Conservation (phyloP, 2,888 invertebrate species). For the Drosophila meridionalis region DNA sequence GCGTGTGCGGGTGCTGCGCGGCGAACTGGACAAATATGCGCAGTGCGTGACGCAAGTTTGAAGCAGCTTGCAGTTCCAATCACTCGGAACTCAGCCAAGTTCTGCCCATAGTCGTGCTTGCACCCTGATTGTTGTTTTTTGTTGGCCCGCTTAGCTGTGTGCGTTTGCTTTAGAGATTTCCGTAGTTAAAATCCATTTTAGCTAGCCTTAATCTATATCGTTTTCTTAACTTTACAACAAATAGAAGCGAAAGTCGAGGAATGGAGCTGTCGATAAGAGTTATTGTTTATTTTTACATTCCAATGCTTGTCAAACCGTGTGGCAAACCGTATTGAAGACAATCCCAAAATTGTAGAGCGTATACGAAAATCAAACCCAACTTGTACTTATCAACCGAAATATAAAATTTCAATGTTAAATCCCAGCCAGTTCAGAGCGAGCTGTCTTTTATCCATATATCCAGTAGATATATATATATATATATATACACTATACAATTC, state of each 20-base stretch:
- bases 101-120: conserved; percentile 52
- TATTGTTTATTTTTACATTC: conserved; percentile 52
- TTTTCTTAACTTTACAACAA: conserved; percentile 13
- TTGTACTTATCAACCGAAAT: conserved; percentile 57
- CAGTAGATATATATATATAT: conserved; percentile 13
- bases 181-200: conserved; percentile 70
- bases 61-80: conserved; percentile 40
- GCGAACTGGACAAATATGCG: conserved; percentile 89
- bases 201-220: conserved; percentile 71
- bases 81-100: conserved; percentile 17
- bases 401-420: conserved; percentile 16
- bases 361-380: conserved; percentile 17
- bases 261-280: conserved; percentile 11
- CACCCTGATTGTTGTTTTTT: conserved; percentile 57
- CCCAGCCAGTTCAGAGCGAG: conserved; percentile 30
- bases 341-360: conserved; percentile 50
- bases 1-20: conserved; percentile 88
- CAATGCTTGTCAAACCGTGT: conserved; percentile 60
- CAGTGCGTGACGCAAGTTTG: conserved; percentile 91
- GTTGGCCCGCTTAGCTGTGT: conserved; percentile 53
- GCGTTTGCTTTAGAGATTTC: conserved; percentile 53
- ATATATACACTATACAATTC: conserved; percentile 19
- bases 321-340: conserved; percentile 60
- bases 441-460: conserved; percentile 32
- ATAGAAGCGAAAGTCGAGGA: not conserved